Evolutionary conservation across 1,140 invertebrate genomes (phyloP).

Genomic region (Camponotus vicinus): DNA sequence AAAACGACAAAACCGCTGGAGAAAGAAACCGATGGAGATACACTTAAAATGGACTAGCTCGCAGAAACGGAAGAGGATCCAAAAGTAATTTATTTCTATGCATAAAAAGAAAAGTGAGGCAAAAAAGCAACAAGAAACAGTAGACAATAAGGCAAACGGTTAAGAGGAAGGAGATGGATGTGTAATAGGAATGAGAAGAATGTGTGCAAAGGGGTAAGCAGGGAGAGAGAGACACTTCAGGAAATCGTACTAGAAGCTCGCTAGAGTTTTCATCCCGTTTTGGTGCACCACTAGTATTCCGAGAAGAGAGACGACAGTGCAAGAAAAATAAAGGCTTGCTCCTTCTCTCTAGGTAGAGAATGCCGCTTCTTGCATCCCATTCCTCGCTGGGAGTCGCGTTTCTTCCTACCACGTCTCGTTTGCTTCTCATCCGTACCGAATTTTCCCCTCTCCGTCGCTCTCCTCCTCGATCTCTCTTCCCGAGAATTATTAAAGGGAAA

Average conservation of each 20-base stretch:
- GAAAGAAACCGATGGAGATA: slow-evolving; percentile 8
- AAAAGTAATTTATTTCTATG: slow-evolving; percentile 39
- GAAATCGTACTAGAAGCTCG: slow-evolving; percentile 74
- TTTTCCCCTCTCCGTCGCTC: slow-evolving; percentile 1
- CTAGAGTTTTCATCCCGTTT: slow-evolving; percentile 71
- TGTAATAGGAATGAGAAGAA: slow-evolving; percentile 6
- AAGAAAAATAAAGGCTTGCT: slow-evolving; percentile 73
- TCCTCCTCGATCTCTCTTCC: slow-evolving; percentile 21
- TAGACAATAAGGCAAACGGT: slow-evolving; percentile 22
- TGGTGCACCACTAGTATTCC: slow-evolving; percentile 58
- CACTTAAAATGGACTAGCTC: slow-evolving; percentile 26
- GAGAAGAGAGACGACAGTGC: slow-evolving; percentile 60
- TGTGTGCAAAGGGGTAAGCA: slow-evolving; percentile 54
- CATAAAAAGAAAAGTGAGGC: neutral
- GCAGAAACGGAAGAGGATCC: neutral
- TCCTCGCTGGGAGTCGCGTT: slow-evolving; percentile 31
- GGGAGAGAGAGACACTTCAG: slow-evolving; percentile 65
- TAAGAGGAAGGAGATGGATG: slow-evolving; percentile 33
- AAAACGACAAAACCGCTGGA: neutral
- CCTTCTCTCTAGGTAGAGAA: slow-evolving; percentile 34
- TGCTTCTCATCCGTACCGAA: slow-evolving; percentile 37
- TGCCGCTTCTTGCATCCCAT: slow-evolving; percentile 35
- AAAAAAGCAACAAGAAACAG: slow-evolving; percentile 19
- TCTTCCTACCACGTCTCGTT: slow-evolving; percentile 40
- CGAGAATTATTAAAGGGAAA: slow-evolving; percentile 72